phyloP scores from a whole-genome alignment of 2,797 vertebrate genomes.

The Spinus pinus region DNA sequence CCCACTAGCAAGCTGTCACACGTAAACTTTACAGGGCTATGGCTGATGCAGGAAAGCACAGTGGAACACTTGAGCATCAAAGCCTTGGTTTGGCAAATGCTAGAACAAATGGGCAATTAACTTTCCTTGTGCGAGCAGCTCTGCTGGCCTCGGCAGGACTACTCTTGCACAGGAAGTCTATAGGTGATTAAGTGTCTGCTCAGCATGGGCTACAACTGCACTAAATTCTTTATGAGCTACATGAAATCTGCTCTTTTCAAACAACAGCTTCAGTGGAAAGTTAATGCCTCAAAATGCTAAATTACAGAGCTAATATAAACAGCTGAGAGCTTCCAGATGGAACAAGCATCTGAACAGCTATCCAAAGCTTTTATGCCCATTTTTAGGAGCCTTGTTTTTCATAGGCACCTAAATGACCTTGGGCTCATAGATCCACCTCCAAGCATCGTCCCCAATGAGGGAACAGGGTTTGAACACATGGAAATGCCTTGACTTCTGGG shows the following conservation, averaged over 20 bases:
- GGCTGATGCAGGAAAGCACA: neutral
- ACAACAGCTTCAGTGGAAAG: constrained; percentile 16
- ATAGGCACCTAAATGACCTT: neutral
- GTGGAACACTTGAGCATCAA: constrained; percentile 39
- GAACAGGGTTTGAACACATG: neutral
- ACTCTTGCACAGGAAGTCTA: constrained; percentile 41
- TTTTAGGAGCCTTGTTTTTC: constrained; percentile 12
- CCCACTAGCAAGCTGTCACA: constrained; percentile 8
- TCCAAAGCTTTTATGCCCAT: neutral
- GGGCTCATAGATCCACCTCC: neutral
- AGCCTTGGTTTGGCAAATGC: constrained; percentile 32
- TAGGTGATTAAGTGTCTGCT: constrained; percentile 58
- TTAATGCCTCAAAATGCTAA: constrained; percentile 38
- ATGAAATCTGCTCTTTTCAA: constrained; percentile 50
- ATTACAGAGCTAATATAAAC: constrained; percentile 58
- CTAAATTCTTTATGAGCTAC: constrained; percentile 55
- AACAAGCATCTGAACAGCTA: neutral
- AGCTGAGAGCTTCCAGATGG: constrained; percentile 22
- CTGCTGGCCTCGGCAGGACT: neutral
- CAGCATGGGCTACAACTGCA: constrained; percentile 42
- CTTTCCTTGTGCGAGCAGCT: neutral
- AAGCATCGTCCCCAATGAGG: neutral
- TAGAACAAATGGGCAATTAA: constrained; percentile 49
- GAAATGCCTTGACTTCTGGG: constrained; percentile 10
- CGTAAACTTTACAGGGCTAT: constrained; percentile 21